Conservation (phyloP, 2,888 invertebrate species). For the Branchinecta sandiegonensis region DNA sequence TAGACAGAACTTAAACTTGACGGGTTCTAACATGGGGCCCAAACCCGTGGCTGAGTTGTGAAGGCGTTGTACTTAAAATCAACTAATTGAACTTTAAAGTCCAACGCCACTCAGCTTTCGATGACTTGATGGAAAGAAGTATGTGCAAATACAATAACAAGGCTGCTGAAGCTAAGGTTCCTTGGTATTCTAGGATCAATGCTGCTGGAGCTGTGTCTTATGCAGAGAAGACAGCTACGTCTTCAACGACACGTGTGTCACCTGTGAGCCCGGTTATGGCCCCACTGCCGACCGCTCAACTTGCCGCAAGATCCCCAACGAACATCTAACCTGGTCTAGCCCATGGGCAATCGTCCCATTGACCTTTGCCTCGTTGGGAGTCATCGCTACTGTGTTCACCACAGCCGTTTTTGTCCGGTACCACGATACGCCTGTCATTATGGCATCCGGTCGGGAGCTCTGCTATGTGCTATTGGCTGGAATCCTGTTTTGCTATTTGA, state of each 20-base stretch:
- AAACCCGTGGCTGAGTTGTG: too few relatives aligned
- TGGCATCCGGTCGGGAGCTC: slow-evolving; percentile 60
- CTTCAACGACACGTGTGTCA: slow-evolving; percentile 44
- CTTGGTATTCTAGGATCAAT: slow-evolving; percentile 38
- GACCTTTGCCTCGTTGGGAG: slow-evolving; percentile 45
- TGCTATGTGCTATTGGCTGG: slow-evolving; percentile 59
- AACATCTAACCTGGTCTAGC: slow-evolving; percentile 46
- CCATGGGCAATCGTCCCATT: slow-evolving; percentile 52
- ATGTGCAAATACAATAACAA: background rate
- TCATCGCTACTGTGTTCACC: slow-evolving; percentile 46
- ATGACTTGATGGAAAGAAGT: background rate
- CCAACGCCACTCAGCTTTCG: background rate
- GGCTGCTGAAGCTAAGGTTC: background rate
- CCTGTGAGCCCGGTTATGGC: slow-evolving; percentile 43
- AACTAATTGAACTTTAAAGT: background rate
- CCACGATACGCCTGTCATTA: slow-evolving; percentile 52
- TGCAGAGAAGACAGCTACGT: slow-evolving; percentile 48
- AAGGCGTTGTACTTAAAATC: too few relatives aligned
- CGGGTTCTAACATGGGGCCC: too few relatives aligned
- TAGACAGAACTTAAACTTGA: too few relatives aligned
- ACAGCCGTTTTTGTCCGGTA: slow-evolving; percentile 48
- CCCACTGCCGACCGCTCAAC: slow-evolving; percentile 39
- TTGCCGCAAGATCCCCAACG: slow-evolving; percentile 44
- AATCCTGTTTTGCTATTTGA: slow-evolving; percentile 51
- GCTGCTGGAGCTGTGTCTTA: slow-evolving; percentile 54